Conservation (phyloP, 1,140 invertebrate genomes). For the Papilio xuthus region DNA sequence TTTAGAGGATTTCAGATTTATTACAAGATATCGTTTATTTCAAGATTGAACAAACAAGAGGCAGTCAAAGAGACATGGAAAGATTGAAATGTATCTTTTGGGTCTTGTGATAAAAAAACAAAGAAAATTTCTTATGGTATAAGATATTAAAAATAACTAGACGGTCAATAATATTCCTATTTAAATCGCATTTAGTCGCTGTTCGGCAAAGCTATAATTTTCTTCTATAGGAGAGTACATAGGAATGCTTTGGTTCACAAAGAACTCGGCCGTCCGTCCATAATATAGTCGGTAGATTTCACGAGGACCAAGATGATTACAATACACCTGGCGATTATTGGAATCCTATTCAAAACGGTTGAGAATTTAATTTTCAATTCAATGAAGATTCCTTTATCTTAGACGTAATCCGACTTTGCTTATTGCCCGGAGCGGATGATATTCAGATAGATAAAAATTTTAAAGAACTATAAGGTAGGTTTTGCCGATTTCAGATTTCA, state of each 20-base stretch:
- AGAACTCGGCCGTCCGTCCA: neutral
- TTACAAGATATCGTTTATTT: too few species aligned
- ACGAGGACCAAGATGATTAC: neutral
- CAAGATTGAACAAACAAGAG: too few species aligned
- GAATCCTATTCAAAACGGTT: slow-evolving; percentile 6
- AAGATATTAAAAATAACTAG: neutral
- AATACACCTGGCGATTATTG: slow-evolving; percentile 11
- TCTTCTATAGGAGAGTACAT: neutral
- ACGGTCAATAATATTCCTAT: neutral
- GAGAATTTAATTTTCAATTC: slow-evolving; percentile 9
- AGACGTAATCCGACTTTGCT: neutral
- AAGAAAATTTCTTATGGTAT: too few species aligned
- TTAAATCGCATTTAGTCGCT: neutral
- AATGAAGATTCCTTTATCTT: neutral
- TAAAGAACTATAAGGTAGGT: neutral
- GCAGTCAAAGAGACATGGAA: too few species aligned
- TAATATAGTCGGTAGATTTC: neutral
- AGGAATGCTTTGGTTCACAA: neutral
- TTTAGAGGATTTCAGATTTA: neutral
- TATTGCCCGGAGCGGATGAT: neutral
- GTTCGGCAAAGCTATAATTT: neutral
- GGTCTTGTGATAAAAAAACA: too few species aligned
- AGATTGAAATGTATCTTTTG: too few species aligned
- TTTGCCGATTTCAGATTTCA: too few species aligned
- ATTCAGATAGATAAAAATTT: neutral